Evolutionary conservation across 2,888 invertebrate genomes (phyloP), one percentile per base, ranked within the genome.

Genomic region (Scrobipalpa atriplicella): DNA sequence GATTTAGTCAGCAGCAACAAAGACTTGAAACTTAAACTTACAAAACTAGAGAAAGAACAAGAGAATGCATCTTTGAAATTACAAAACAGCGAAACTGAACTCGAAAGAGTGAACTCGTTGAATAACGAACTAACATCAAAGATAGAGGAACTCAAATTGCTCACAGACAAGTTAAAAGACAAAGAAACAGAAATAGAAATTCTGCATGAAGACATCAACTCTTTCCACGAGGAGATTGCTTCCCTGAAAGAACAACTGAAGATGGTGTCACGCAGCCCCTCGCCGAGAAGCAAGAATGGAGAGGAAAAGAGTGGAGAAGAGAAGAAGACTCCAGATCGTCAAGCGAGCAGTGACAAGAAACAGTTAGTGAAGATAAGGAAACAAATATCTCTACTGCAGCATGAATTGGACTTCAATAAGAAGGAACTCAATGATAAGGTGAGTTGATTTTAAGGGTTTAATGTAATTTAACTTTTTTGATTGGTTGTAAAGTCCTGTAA

Each of bases 101-200:
- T 90, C 0, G 84, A 84, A 67, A 80, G 89, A 68, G 75, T 90
- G 0, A 90, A 83, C 69, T 85, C 87, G 1, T 66, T 91, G 7
- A 92, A 92, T 71, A 78, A 72, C 51, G 92, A 93, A 72, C 70
- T 93, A 65, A 81, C 85, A 51, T 75, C 83, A 2, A 90, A 91
- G 69, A 87, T 92, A 8, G 87, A 89, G 41, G 90, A 93, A 69
- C 68, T 93, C 0, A 89, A 91, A 71, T 71, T 82, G 8, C 70
- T 93, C 18, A 92, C 89, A 6, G 86, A 90, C 1, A 81, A 93
- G 70, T 71, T 93, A 0, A 91, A 91, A 72, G 93, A 94, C 71
- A 92, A 89, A 69, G 94, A 92, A 73, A 93, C 88, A 0, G 94
- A 94, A 72, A 90, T 94, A 68, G 93, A 94, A 68, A 93, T 93